phyloP scores from a whole-genome alignment of 1,140 invertebrate species.

The Aporrectodea caliginosa region DNA sequence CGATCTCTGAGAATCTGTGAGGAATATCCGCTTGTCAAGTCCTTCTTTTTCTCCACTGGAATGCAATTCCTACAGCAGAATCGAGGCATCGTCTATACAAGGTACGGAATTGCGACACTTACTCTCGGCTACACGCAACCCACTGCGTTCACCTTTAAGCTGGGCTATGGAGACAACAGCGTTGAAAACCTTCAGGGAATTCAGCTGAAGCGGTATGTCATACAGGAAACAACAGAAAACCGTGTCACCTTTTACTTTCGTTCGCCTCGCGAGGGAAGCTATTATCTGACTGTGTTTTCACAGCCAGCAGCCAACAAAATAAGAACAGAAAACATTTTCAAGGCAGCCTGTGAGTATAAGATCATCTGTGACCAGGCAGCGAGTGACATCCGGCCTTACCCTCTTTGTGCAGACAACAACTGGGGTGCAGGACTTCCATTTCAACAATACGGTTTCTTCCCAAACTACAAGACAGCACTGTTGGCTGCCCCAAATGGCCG shows the following conservation, averaged over 20 bases:
- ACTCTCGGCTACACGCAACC: slow-evolving; percentile 52
- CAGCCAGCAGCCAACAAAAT: slow-evolving; percentile 25
- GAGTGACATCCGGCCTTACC: slow-evolving; percentile 46
- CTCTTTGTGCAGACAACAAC: slow-evolving; percentile 53
- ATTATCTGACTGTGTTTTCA: slow-evolving; percentile 54
- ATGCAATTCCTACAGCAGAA: slow-evolving; percentile 55
- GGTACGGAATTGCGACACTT: slow-evolving; percentile 49
- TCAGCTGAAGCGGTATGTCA: slow-evolving; percentile 51
- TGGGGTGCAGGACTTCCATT: slow-evolving; percentile 54
- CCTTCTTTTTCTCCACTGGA: slow-evolving; percentile 55
- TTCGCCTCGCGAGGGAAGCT: slow-evolving; percentile 49
- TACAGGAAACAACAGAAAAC: slow-evolving; percentile 53
- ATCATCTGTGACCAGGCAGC: slow-evolving; percentile 48
- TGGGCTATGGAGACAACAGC: slow-evolving; percentile 45
- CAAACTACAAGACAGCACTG: slow-evolving; percentile 42
- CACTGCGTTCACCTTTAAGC: slow-evolving; percentile 54
- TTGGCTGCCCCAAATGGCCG: slow-evolving; percentile 34
- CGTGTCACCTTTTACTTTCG: slow-evolving; percentile 50
- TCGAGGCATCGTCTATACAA: slow-evolving; percentile 43
- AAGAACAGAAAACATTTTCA: slow-evolving; percentile 31
- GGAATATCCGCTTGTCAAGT: slow-evolving; percentile 54
- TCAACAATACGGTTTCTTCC: slow-evolving; percentile 48
- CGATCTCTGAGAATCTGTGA: slow-evolving; percentile 49
- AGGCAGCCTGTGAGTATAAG: slow-evolving; percentile 54
- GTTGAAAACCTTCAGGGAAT: slow-evolving; percentile 48